Evolutionary conservation across 2,113 vertebrate genomes (phyloP).

Genomic region (Bungarus multicinctus): DNA sequence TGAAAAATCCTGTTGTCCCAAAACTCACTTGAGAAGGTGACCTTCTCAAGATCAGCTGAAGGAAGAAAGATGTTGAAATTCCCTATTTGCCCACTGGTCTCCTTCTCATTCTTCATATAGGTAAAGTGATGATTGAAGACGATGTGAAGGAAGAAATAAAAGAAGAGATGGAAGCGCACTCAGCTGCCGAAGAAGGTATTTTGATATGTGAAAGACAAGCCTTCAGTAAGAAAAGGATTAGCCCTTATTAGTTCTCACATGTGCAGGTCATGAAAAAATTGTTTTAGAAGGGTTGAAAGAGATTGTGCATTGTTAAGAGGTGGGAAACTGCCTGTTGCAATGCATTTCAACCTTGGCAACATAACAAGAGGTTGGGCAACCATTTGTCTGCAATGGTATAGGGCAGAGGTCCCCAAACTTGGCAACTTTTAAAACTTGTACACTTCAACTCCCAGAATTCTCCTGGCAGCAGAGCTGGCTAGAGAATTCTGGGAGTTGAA

Average conservation of each 20-base stretch:
- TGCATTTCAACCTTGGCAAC: neutral
- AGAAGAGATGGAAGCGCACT: constrained; percentile 87
- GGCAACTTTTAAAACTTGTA: no score
- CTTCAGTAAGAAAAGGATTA: constrained; percentile 3
- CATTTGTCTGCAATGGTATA: no score
- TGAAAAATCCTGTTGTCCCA: neutral
- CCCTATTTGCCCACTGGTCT: neutral
- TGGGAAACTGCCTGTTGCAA: neutral
- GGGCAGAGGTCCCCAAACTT: no score
- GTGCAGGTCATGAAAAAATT: neutral
- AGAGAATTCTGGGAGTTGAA: no score
- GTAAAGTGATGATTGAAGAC: constrained; percentile 87
- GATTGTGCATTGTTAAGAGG: neutral
- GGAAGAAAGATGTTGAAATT: accelerated
- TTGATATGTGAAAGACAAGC: neutral
- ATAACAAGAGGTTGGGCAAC: no score
- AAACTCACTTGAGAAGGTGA: neutral
- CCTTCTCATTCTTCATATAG: constrained; percentile 60
- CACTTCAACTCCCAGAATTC: no score
- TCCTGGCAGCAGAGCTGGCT: no score
- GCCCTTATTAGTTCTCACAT: neutral
- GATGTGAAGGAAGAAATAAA: constrained; percentile 88
- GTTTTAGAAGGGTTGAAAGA: neutral
- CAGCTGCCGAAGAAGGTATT: constrained; percentile 86
- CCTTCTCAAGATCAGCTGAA: neutral